Conservation (phyloP, 2,113 vertebrate species). For the Propithecus coquereli region DNA sequence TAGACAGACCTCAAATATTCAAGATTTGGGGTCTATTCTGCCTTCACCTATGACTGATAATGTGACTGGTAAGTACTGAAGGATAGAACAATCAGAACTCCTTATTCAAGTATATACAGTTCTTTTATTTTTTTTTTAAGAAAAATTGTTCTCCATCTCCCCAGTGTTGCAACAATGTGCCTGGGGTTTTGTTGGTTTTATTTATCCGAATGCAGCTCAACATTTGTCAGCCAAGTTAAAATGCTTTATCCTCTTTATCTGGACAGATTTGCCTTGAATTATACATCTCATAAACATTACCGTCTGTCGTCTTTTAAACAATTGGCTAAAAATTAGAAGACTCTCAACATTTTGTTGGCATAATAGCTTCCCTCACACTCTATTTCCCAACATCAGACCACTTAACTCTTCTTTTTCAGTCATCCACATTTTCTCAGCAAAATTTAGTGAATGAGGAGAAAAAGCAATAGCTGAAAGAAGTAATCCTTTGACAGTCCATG, state of each 20-base stretch:
- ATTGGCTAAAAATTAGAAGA: conserved; percentile 80
- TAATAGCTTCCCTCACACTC: conserved; percentile 50
- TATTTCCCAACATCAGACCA: conserved; percentile 28
- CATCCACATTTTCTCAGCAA: conserved; percentile 56
- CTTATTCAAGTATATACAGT: conserved; percentile 56
- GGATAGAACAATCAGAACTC: conserved; percentile 69
- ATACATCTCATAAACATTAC: conserved; percentile 80
- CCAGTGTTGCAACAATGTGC: conserved; percentile 64
- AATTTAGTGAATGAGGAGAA: conserved; percentile 68
- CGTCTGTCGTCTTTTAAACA: conserved; percentile 81
- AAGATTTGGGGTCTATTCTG: conserved; percentile 55
- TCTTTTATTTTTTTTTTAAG: conserved; percentile 48
- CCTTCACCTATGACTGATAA: conserved; percentile 62
- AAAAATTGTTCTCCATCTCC: conserved; percentile 66
- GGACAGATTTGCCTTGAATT: conserved; percentile 83
- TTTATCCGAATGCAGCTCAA: conserved; percentile 71
- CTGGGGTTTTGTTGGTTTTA: conserved; percentile 67
- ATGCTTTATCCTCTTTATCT: conserved; percentile 78
- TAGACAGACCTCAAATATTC: conserved; percentile 62
- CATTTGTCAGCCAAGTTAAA: conserved; percentile 81
- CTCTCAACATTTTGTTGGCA: conserved; percentile 66
- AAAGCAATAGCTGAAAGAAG: neutral
- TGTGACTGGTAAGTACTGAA: conserved; percentile 68
- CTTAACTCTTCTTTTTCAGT: conserved; percentile 61
- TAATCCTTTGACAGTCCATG: neutral